Evolutionary conservation across 2,888 invertebrate genomes (phyloP), one percentile per base, ranked within the genome.

Genomic region (Isotomurus palustris): DNA sequence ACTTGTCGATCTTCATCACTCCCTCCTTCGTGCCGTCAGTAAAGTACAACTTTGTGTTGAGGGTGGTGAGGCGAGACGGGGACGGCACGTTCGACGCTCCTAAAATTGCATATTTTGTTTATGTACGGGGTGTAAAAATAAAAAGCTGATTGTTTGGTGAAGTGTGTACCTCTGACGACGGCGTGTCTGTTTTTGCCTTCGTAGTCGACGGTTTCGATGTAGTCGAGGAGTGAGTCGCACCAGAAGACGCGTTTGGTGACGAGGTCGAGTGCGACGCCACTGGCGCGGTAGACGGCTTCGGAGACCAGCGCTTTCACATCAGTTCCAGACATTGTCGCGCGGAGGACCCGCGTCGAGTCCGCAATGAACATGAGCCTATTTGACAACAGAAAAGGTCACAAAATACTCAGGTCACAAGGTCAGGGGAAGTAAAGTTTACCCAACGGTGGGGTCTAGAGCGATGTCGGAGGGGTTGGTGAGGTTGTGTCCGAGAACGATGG

Each of bases 181-280:
- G 89, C 81, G 61, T 87, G 85, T 63, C 94, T 80, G 68, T 87
- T 83, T 60, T 83, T 81, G 1, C 95, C 95, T 51, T 91, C 84
- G 75, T 97, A 99, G 75, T 95, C 91, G 0, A 94, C 90, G 0
- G 93, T 91, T 74, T 96, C 95, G 64, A 99, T 92, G 74, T 95
- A 92, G 77, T 97, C 95, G 53, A 96, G 78, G 14, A 94, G 78
- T 0, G 92, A 89, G 75, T 99, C 97, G 72, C 95, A 94, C 95
- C 96, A 97, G 77, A 90, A 96, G 6, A 99, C 84, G 49, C 96
- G 78, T 72, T 88, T 85, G 0, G 88, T 85, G 24, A 92, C 86
- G n/a, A 89, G 85, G 76, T 97, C 96, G 0, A 93, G 85, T 0
- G 93, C 84, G 10, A 96, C 84, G 3, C 94, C 94, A 1, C 90